Conservation (phyloP, 2,797 vertebrate species). For the Crotalus adamanteus region DNA sequence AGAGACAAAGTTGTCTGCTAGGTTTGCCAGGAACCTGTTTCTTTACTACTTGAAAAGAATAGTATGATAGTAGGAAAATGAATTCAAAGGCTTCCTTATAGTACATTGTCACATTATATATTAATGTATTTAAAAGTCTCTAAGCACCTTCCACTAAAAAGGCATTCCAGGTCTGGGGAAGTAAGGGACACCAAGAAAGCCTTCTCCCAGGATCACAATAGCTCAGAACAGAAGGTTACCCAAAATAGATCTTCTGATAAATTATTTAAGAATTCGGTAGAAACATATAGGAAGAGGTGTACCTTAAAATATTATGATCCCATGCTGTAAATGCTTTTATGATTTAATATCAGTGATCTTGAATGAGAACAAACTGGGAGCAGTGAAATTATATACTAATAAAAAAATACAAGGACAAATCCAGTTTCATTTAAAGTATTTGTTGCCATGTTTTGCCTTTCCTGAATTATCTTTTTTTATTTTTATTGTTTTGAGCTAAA, state of each 20-base stretch:
- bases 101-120: neutral
- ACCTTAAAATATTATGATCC: neutral
- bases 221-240: neutral
- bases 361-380: neutral
- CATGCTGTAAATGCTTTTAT: neutral
- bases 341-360: neutral
- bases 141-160: neutral
- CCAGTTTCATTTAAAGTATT: neutral
- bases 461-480: neutral
- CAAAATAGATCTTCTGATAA: neutral
- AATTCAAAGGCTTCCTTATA: neutral
- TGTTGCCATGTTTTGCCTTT: neutral
- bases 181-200: neutral
- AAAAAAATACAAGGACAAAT: neutral
- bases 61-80: neutral
- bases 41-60: neutral
- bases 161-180: neutral
- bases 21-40: neutral
- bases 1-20: too few relatives aligned
- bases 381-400: neutral
- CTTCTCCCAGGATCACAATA: neutral
- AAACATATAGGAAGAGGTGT: neutral
- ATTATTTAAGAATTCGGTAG: neutral
- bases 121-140: neutral
- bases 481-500: constrained; percentile 14